Conservation (phyloP, 2,113 vertebrate species). For the Ailuropoda melanoleuca region DNA sequence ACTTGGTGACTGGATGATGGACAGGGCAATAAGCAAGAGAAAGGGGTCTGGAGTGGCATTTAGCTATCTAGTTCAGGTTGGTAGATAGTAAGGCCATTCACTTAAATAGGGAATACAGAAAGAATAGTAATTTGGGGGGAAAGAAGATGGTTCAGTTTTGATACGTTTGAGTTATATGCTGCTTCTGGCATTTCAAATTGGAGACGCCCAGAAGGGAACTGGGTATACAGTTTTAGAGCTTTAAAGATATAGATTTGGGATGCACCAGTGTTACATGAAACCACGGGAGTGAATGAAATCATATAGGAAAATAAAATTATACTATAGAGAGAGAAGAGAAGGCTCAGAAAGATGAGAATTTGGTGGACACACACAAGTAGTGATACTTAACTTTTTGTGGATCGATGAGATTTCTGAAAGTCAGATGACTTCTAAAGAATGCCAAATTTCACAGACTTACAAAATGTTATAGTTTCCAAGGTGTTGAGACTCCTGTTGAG, state of each 20-base stretch:
- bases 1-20: background rate
- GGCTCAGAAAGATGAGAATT: background rate
- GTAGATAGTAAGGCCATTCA: background rate
- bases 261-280: background rate
- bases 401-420: background rate
- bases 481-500: background rate
- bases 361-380: background rate
- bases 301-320: background rate
- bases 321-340: background rate
- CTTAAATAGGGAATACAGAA: background rate
- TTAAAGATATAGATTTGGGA: background rate
- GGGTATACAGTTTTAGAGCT: background rate
- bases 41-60: background rate
- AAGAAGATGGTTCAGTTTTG: background rate
- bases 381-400: background rate
- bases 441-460: background rate
- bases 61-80: background rate
- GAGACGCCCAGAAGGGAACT: background rate
- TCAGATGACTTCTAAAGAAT: background rate
- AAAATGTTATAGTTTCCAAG: background rate
- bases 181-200: background rate
- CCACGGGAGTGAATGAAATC: background rate
- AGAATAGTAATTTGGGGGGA: background rate
- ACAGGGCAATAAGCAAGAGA: background rate
- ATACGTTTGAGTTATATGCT: background rate